These are phyloP conservation scores for Microchrysa polita DNA, from an alignment of 2,888 invertebrate species.

Conservation along the genomic window DNA sequence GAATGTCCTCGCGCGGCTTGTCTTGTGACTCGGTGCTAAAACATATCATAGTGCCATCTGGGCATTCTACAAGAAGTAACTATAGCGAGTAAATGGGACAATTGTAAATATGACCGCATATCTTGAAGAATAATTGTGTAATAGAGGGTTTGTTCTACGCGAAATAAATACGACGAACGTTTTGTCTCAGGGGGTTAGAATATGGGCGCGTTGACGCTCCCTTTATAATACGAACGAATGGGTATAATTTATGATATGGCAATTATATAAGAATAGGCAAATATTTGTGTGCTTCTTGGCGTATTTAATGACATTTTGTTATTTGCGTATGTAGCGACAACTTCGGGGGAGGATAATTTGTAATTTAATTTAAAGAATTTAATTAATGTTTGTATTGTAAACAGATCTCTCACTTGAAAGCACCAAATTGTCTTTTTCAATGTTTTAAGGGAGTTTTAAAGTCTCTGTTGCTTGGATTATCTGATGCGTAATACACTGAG, in stretches of 20 bases:
- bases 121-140: not conserved
- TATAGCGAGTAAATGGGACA: conserved; percentile 4
- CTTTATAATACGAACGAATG: not conserved
- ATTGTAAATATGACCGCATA: conserved; percentile 30
- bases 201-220: not conserved
- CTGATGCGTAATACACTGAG: too few species aligned
- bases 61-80: not conserved
- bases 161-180: too few species aligned
- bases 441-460: too few species aligned
- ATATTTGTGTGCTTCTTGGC: conserved; percentile 18
- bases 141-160: not conserved
- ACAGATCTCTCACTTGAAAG: too few species aligned
- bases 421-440: too few species aligned
- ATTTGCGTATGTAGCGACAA: not conserved
- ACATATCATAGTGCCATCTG: conserved; percentile 14
- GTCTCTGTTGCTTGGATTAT: too few species aligned
- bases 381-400: too few species aligned
- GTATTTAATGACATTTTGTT: not conserved
- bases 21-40: conserved; percentile 7
- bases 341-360: too few species aligned
- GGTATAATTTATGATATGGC: conserved; percentile 35
- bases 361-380: too few species aligned
- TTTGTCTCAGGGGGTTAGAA: not conserved
- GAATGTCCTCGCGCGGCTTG: not conserved
- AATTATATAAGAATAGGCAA: conserved; percentile 38